These are phyloP conservation scores for Drosophila persimilis DNA, from an alignment of 1,140 invertebrate species.

Conservation along the genomic window DNA sequence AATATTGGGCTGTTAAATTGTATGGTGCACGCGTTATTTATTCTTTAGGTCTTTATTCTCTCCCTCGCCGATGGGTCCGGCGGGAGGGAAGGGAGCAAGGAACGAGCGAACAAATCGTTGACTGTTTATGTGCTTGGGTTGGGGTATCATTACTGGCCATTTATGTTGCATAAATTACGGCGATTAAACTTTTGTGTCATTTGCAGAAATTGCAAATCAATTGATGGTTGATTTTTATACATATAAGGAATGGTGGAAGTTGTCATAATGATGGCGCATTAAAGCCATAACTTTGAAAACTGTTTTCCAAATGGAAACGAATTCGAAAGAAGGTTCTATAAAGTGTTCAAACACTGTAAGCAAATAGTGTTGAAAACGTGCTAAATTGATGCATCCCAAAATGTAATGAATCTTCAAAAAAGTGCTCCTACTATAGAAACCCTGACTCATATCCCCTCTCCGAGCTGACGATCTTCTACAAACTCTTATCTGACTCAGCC, in stretches of 20 bases:
- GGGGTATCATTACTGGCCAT: conserved; percentile 61
- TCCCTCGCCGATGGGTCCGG: neutral
- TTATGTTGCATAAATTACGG: conserved; percentile 79
- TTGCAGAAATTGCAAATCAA: conserved; percentile 59
- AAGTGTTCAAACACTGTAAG: too few species aligned
- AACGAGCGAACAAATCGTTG: conserved; percentile 38
- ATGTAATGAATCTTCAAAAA: neutral
- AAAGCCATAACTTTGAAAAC: conserved; percentile 13
- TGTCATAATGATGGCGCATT: conserved; percentile 7
- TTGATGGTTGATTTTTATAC: conserved; percentile 38
- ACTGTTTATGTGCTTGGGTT: conserved; percentile 32
- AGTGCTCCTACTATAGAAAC: neutral
- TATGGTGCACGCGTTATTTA: conserved; percentile 73
- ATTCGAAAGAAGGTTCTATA: neutral
- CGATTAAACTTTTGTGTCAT: conserved; percentile 57
- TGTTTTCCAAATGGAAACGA: neutral
- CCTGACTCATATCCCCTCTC: conserved; percentile 22
- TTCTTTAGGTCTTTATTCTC: conserved; percentile 59
- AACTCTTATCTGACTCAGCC: conserved; percentile 34
- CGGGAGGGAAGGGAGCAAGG: conserved; percentile 6
- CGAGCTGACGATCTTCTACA: conserved; percentile 14
- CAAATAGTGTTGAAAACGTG: too few species aligned
- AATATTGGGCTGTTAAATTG: conserved; percentile 78
- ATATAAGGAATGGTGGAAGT: conserved; percentile 19
- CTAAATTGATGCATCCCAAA: too few species aligned